phyloP scores from a whole-genome alignment of 2,797 vertebrate species.

The Meda fulgida region DNA sequence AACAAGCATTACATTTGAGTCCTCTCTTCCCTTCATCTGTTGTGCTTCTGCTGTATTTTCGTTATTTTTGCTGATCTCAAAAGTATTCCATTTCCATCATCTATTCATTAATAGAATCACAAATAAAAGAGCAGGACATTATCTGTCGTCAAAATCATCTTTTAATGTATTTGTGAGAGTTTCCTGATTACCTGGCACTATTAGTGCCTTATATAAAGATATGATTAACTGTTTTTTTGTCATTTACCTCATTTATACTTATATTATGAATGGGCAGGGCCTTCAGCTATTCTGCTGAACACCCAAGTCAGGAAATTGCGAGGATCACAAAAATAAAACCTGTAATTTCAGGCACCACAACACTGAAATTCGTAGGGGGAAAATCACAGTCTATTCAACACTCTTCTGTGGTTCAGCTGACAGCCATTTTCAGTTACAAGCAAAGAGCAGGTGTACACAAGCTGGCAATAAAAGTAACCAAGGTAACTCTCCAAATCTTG shows the following conservation, averaged over 20 bases:
- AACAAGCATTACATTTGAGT: background rate
- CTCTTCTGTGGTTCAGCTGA: background rate
- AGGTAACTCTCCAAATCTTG: background rate
- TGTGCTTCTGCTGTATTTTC: background rate
- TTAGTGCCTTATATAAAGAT: slow-evolving; percentile 15
- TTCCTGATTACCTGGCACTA: slow-evolving; percentile 7
- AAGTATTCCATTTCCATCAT: background rate
- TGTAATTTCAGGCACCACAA: slow-evolving; percentile 7
- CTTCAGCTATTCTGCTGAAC: slow-evolving; percentile 4
- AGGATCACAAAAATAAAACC: slow-evolving; percentile 33
- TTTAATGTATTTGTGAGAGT: background rate
- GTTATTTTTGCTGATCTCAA: background rate
- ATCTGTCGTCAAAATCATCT: background rate
- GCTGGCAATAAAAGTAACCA: background rate
- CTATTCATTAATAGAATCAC: background rate
- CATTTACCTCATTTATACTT: slow-evolving; percentile 14
- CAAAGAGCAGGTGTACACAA: background rate
- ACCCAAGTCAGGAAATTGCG: slow-evolving; percentile 16
- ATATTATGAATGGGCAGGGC: background rate
- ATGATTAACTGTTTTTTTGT: slow-evolving; percentile 20
- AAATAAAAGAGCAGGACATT: slow-evolving; percentile 6
- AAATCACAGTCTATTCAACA: slow-evolving; percentile 19
- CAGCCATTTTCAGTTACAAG: slow-evolving; percentile 11
- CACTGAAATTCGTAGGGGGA: background rate
- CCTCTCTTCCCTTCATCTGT: background rate